Percentiles rank a stretch among this genome's conserved stretches.
Conservation (phyloP, 2,888 invertebrate genomes). For the Ceriagrion tenellum region DNA sequence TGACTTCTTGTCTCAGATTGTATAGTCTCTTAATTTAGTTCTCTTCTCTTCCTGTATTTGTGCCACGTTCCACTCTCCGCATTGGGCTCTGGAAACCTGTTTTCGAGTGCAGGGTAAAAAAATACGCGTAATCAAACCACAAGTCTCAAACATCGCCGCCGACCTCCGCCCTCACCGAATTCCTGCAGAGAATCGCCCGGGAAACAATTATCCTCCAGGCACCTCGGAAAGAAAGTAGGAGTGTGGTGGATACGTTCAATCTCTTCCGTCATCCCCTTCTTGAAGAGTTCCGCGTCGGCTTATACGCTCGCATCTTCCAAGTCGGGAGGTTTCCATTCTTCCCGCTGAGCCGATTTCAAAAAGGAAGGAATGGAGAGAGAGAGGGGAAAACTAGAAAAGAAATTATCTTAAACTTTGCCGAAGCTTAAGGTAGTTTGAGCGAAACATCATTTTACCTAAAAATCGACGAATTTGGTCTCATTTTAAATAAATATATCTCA, state of each 20-base stretch:
- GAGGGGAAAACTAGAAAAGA: too few species aligned
- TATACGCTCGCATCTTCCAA: background rate
- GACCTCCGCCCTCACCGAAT: background rate
- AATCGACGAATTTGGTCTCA: too few species aligned
- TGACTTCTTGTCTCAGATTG: too few species aligned
- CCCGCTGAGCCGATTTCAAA: background rate
- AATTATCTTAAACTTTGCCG: too few species aligned
- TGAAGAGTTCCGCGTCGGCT: background rate
- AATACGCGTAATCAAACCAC: background rate
- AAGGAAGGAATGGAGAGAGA: background rate
- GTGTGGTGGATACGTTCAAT: background rate
- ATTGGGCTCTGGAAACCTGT: background rate
- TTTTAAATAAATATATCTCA: too few species aligned
- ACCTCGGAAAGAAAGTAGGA: background rate
- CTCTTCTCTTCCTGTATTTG: too few species aligned
- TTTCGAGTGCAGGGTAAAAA: background rate
- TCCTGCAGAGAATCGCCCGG: background rate
- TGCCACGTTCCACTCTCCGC: background rate
- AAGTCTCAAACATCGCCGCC: background rate
- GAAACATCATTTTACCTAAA: too few species aligned
- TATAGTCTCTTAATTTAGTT: too few species aligned
- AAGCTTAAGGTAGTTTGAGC: too few species aligned
- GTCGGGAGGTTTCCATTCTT: background rate
- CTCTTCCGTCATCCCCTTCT: background rate
- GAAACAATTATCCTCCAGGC: background rate